A percentile compares a stretch with the other conserved stretches of the same genome.
Conservation (phyloP, 2,797 vertebrate species). For the Eleutherodactylus coqui region DNA sequence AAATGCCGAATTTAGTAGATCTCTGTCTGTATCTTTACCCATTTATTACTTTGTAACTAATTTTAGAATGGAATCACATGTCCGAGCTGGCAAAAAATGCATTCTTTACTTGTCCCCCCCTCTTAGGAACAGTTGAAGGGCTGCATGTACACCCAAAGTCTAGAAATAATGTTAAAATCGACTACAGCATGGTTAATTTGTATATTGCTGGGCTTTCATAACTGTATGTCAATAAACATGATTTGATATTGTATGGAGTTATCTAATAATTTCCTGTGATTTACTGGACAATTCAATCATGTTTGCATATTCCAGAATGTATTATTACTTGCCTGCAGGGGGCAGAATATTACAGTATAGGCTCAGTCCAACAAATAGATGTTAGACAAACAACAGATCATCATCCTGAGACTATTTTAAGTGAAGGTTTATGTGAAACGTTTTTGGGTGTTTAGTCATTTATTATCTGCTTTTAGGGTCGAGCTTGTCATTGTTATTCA, state of each 20-base stretch:
- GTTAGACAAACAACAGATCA: background rate
- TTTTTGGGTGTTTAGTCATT: background rate
- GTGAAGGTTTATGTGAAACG: background rate
- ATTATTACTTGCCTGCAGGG: slow-evolving; percentile 10
- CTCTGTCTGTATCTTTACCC: background rate
- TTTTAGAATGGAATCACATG: background rate
- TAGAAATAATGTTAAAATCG: background rate
- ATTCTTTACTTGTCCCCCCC: background rate
- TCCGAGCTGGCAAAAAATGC: background rate
- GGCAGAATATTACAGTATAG: slow-evolving; percentile 17
- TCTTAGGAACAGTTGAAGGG: background rate
- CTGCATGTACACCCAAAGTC: background rate
- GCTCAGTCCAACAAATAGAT: background rate
- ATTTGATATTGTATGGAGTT: background rate
- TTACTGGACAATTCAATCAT: background rate
- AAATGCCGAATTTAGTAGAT: no score
- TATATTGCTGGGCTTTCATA: background rate
- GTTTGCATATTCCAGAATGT: background rate
- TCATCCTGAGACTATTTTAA: background rate
- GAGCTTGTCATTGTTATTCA: no score
- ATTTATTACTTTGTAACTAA: background rate
- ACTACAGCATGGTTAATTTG: background rate
- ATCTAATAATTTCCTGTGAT: background rate
- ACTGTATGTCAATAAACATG: background rate
- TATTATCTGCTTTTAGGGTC: background rate